These are phyloP conservation scores for Ephialtes manifestator DNA, from an alignment of 2,888 invertebrate genomes.

Conservation along the genomic window DNA sequence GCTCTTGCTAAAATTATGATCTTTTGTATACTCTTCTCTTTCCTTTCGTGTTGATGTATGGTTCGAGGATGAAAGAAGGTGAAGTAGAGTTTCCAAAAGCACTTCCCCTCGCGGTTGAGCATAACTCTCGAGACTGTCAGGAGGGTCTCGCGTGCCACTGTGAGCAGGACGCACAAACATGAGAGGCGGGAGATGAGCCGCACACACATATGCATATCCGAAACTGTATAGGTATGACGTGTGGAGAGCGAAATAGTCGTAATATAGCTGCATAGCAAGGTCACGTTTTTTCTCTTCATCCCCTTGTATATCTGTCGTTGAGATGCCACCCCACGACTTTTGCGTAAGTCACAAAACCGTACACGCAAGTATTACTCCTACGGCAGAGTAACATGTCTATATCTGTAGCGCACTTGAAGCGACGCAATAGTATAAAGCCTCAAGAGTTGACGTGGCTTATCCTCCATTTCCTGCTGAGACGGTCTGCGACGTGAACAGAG, in stretches of 20 bases:
- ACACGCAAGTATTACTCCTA: constrained; percentile 41
- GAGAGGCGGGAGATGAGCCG: constrained; percentile 18
- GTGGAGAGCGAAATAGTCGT: constrained; percentile 51
- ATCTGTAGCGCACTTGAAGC: constrained; percentile 31
- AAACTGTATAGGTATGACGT: constrained; percentile 34
- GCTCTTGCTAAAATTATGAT: constrained; percentile 9
- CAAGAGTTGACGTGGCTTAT: constrained; percentile 66
- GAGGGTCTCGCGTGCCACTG: constrained; percentile 41
- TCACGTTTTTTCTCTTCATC: constrained; percentile 69
- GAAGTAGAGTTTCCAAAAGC: constrained; percentile 53
- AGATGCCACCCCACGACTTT: constrained; percentile 30
- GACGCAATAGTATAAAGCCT: constrained; percentile 55
- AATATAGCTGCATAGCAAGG: constrained; percentile 48
- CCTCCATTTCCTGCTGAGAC: constrained; percentile 34
- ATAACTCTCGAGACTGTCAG: constrained; percentile 61
- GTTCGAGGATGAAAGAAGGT: constrained; percentile 43
- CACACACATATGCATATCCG: constrained; percentile 60
- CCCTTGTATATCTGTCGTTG: constrained; percentile 32
- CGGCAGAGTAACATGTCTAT: background rate
- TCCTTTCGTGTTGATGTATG: background rate
- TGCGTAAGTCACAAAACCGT: constrained; percentile 45
- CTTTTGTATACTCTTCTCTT: constrained; percentile 28
- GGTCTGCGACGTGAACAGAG: constrained; percentile 4
- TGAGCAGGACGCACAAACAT: constrained; percentile 29
- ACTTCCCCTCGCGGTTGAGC: constrained; percentile 17